Evolutionary conservation across 2,797 vertebrate species (phyloP).

Genomic region (Enteromius fasciolatus): DNA sequence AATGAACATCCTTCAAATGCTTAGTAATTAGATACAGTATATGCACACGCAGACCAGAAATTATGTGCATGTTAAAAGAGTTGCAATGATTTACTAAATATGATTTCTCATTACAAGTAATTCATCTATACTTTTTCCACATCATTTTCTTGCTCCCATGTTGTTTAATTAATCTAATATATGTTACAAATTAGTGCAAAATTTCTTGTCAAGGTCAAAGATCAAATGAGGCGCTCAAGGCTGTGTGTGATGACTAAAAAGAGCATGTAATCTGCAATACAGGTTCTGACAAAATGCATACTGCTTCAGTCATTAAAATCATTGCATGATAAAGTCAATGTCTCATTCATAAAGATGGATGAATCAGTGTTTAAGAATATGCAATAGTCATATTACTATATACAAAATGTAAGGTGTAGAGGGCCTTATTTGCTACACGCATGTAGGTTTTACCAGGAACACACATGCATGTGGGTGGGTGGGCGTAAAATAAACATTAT

Average conservation of each 20-base stretch:
- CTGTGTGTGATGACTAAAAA: not conserved
- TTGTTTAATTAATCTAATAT: not conserved
- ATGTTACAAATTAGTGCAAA: not conserved
- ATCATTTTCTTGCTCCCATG: not conserved
- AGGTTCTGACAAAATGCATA: not conserved
- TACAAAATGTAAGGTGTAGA: not conserved
- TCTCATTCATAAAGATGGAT: not conserved
- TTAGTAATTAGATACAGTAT: not conserved
- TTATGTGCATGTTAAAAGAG: not conserved
- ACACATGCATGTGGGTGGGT: too few species aligned
- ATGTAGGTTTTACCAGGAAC: too few species aligned
- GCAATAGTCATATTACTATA: not conserved
- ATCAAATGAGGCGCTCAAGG: not conserved
- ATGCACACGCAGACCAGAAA: not conserved
- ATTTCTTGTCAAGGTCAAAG: not conserved
- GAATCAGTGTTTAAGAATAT: not conserved
- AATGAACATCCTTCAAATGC: not conserved
- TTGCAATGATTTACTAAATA: not conserved
- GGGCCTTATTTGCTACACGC: not conserved
- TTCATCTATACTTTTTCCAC: not conserved
- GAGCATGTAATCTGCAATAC: not conserved
- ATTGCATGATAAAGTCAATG: not conserved
- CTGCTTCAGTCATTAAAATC: not conserved
- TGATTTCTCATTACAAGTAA: not conserved
- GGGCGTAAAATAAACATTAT: too few species aligned